Base-by-base conservation (phyloP, 2,888 invertebrate genomes). In the Clivina fossor region DNA sequence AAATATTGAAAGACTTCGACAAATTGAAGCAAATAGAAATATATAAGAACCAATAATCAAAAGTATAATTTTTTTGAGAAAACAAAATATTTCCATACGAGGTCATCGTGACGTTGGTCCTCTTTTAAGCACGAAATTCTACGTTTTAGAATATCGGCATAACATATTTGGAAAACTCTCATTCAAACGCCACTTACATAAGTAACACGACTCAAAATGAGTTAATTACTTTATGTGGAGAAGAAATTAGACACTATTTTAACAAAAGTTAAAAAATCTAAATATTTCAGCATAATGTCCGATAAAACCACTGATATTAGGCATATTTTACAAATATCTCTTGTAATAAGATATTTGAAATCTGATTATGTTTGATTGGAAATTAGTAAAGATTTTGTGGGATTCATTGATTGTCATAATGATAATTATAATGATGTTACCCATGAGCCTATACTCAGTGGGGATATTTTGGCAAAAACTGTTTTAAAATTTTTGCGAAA, bases 221-320 rank as follows among this genome's bases (percentile, higher is more conserved):
- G 15, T 2, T 40, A 19, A 40, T 40, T 16, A 11, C n/a, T 16
- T 11, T 51, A 9, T 65, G 64, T 40, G 60, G 58, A 50, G 61
- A 62, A 51, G 62, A 61, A 47, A 63, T 65, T 22, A 51, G 58
- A 50, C 43, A 62, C 24, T 28, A 61, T 64, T 35, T 20, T 61
- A 22, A 26, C 11, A 24, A 47, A 49, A 24, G 51, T 60, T 22
- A 44, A 58, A 48, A 30, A 54, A 37, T 48, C 58, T 15, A 54
- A 58, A 40, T 64, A 54, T 44, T 66, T 60, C 56, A 50, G 61
- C 20, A 58, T 64, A 26, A 54, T 68, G n/a, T 67, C 66, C 49
- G 65, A 68, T 43, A 65, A 67, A 58, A 68, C 65, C 8, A 66
- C 66, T 30, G 66, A 67, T 54, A 40, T 40, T 40, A 20, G 4